Base-by-base conservation (phyloP, 2,888 invertebrate species). In the Melieria crassipennis region DNA sequence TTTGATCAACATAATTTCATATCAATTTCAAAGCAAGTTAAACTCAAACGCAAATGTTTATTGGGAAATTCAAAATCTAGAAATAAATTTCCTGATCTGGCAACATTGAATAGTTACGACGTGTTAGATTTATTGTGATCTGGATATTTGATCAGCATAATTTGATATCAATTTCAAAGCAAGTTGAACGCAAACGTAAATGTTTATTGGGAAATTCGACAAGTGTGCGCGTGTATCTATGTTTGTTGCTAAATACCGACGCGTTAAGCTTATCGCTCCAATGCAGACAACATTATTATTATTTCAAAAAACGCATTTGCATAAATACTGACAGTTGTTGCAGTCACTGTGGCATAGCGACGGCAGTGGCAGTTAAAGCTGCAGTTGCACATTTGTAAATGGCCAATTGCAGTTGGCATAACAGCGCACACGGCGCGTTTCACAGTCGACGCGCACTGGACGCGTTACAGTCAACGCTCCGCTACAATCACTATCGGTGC, bases 221-320 rank as follows among this genome's bases (percentile, higher is more conserved):
- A 7, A 61, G 46, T 61, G 46, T 1, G n/a, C 46, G 46, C 0
- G n/a, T 58, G 43, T 42, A 58, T 42, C 11, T 1, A 30, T 42
- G 50, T 4, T 43, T 64, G 47, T 16, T 16, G 62, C 3, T 9
- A 16, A 30, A 30, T 30, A 30, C 30, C 52, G 48, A 42, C 69
- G 56, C 47, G 63, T 69, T 63, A 71, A 73, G 69, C 77, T 78
- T 76, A 77, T 77, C 77, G 76, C 69, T 75, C 72, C 72, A 76
- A 73, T 62, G 77, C 76, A 77, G 75, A 76, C 75, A 76, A 73
- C 67, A 71, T 73, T 71, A 74, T 75, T 73, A 75, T 75, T 75
- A 72, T 75, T 71, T 73, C 68, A 70, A 73, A 66, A 71, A 72
- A 72, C 57, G 67, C 68, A 77, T 77, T 77, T 77, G 75, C 77